These are phyloP conservation scores for Timema podura DNA, from an alignment of 2,888 invertebrate genomes.

Conservation along the genomic window DNA sequence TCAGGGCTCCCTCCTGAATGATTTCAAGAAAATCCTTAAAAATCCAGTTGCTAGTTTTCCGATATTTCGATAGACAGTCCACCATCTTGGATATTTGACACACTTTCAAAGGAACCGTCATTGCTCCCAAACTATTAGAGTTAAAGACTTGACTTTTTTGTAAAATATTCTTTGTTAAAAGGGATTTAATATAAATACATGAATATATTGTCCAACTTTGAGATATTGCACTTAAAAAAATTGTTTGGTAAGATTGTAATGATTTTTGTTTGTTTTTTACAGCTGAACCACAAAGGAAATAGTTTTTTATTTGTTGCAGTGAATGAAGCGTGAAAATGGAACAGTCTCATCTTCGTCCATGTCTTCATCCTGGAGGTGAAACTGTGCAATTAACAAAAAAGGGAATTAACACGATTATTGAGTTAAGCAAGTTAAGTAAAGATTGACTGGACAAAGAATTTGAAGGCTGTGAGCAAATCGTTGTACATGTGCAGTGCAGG, in stretches of 20 bases:
- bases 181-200: neutral
- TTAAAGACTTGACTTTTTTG: neutral
- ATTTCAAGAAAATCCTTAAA: neutral
- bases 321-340: neutral
- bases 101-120: neutral
- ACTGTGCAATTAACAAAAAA: slow-evolving; percentile 6
- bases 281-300: neutral
- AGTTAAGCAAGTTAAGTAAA: slow-evolving; percentile 1
- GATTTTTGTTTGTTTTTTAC: neutral
- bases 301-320: slow-evolving; percentile 1
- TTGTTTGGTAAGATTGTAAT: neutral
- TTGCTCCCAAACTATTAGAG: neutral
- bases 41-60: slow-evolving; percentile 9
- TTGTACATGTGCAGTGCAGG: neutral
- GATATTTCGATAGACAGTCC: neutral
- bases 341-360: neutral
- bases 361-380: slow-evolving; percentile 6
- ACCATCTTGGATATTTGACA: neutral
- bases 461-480: neutral
- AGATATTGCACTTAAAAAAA: neutral
- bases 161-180: neutral
- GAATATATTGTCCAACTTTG: neutral
- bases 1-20: neutral
- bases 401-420: neutral
- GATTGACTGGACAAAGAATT: neutral